phyloP scores from a whole-genome alignment of 2,888 invertebrate species.

The Gnatocerus cornutus region DNA sequence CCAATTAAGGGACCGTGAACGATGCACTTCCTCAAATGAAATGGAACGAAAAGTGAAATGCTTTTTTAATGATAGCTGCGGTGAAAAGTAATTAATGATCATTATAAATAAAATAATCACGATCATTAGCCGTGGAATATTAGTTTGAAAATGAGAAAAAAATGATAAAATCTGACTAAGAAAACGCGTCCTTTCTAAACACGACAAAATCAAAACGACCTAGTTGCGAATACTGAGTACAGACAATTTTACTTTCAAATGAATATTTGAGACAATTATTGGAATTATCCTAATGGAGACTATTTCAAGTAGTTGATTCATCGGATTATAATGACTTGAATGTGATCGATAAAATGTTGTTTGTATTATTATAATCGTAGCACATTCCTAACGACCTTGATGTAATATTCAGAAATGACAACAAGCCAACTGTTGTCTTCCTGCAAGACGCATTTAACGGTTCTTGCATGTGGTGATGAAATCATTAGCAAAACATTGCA shows the following conservation, averaged over 20 bases:
- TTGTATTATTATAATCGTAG: conserved; percentile 6
- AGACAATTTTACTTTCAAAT: conserved; percentile 32
- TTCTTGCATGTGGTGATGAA: too few relatives aligned
- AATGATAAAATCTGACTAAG: neutral
- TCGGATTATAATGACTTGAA: conserved; percentile 26
- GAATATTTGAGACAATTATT: conserved; percentile 7
- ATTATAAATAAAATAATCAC: conserved; percentile 6
- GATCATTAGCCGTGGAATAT: conserved; percentile 10
- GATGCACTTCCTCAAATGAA: conserved; percentile 3
- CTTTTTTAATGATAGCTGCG: conserved; percentile 1
- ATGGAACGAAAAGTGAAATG: conserved; percentile 25
- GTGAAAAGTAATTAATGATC: neutral
- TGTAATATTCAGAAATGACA: neutral
- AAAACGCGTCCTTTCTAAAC: conserved; percentile 34
- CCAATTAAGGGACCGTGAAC: neutral
- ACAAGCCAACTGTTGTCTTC: neutral
- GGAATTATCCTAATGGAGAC: neutral
- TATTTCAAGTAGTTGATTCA: conserved; percentile 22
- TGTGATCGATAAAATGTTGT: conserved; percentile 15
- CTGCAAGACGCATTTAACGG: too few relatives aligned
- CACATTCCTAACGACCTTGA: conserved; percentile 21
- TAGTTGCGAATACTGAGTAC: conserved; percentile 6
- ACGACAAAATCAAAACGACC: conserved; percentile 26
- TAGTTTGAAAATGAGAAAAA: neutral
- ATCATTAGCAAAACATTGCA: too few relatives aligned